Percentiles rank a stretch among this genome's conserved stretches.
These are phyloP conservation scores for Heliconius eleuchia DNA, from an alignment of 1,140 invertebrate species.

Conservation along the genomic window DNA sequence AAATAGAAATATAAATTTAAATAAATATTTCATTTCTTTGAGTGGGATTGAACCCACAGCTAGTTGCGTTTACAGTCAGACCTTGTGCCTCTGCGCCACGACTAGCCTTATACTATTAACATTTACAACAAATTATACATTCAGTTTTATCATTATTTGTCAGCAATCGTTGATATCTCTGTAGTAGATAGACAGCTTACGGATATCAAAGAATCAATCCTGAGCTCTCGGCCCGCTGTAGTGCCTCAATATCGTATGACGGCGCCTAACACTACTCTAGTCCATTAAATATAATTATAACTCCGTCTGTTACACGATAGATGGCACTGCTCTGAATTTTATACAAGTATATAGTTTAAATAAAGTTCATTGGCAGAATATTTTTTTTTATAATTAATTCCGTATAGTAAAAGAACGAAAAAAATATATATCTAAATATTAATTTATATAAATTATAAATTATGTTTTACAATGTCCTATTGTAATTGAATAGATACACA, in stretches of 20 bases:
- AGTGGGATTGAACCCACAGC: no score
- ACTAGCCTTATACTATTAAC: no score
- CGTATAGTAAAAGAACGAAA: neutral
- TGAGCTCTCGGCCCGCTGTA: neutral
- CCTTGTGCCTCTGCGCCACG: no score
- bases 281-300: neutral
- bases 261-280: neutral
- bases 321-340: conserved; percentile 3
- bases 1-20: no score
- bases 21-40: no score
- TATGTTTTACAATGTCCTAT: neutral
- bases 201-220: neutral
- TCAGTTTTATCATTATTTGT: no score
- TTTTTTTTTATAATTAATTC: neutral
- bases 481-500: neutral
- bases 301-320: conserved; percentile 7
- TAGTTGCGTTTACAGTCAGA: no score
- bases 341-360: neutral
- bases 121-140: no score
- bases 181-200: neutral
- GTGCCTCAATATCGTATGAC: neutral
- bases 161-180: neutral
- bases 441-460: neutral
- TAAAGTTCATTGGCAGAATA: neutral
- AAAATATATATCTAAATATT: neutral